These are phyloP conservation scores for Odontomachus brunneus DNA, from an alignment of 1,140 invertebrate genomes.

Conservation along the genomic window DNA sequence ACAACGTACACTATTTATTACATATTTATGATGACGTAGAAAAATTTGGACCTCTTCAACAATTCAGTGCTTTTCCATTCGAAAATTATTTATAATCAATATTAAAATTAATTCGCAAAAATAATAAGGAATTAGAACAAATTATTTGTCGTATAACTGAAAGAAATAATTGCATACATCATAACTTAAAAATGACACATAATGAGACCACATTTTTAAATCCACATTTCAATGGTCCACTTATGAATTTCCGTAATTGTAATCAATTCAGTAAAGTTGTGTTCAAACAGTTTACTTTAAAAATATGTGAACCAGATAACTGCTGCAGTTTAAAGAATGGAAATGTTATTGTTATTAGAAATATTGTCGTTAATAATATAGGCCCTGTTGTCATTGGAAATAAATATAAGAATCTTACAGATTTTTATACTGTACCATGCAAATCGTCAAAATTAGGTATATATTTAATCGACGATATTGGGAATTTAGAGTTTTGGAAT, in stretches of 20 bases:
- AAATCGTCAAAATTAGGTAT: constrained; percentile 12
- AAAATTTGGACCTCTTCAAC: constrained; percentile 13
- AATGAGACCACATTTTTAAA: background rate
- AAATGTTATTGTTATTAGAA: background rate
- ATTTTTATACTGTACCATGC: constrained; percentile 15
- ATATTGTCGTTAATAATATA: background rate
- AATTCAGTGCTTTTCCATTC: constrained; percentile 27
- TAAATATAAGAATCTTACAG: background rate
- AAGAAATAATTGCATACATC: background rate
- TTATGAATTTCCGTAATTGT: background rate
- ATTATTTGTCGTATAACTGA: constrained; percentile 13
- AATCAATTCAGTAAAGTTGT: constrained; percentile 10
- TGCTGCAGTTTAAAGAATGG: constrained; percentile 1
- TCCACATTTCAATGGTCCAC: constrained; percentile 6
- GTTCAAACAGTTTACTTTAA: constrained; percentile 11
- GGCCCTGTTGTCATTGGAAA: background rate
- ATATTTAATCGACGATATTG: background rate
- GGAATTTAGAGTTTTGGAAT: background rate
- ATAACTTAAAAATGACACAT: background rate
- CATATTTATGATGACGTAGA: constrained; percentile 5
- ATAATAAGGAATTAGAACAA: constrained; percentile 22
- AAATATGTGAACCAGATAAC: background rate
- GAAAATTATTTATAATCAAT: constrained; percentile 26
- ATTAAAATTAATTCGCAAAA: constrained; percentile 25
- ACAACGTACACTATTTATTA: constrained; percentile 6